These are phyloP conservation scores for Tetragonula carbonaria DNA, from an alignment of 2,888 invertebrate genomes.

Conservation along the genomic window DNA sequence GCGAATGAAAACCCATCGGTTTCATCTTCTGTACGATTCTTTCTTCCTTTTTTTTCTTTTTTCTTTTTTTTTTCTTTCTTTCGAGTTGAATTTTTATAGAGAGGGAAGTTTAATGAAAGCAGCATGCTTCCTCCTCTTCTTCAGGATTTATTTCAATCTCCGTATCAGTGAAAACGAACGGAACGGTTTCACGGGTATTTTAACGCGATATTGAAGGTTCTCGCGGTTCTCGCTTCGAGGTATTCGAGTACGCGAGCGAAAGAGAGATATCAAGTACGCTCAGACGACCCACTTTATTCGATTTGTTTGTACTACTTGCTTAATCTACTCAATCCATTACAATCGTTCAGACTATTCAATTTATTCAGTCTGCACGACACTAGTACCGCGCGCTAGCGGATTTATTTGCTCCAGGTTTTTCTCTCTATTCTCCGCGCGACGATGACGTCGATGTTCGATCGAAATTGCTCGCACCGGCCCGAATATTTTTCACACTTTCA, in stretches of 20 bases:
- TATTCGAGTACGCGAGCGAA: constrained; percentile 22
- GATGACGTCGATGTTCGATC: not conserved
- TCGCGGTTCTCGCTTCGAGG: constrained; percentile 33
- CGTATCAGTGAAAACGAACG: not conserved
- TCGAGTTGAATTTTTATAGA: not conserved
- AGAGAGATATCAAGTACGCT: constrained; percentile 45
- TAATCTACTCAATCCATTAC: constrained; percentile 58
- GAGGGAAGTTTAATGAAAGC: not conserved
- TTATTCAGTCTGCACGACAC: constrained; percentile 24
- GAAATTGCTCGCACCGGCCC: not conserved
- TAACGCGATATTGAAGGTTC: constrained; percentile 38
- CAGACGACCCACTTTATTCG: constrained; percentile 58
- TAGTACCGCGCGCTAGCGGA: constrained; percentile 8
- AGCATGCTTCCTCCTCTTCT: not conserved
- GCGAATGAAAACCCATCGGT: not conserved
- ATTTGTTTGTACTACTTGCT: constrained; percentile 58
- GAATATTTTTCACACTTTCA: not conserved
- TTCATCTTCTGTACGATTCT: not conserved
- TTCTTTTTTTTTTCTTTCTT: no score
- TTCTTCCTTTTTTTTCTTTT: no score
- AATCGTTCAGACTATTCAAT: constrained; percentile 55
- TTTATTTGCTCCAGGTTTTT: constrained; percentile 5
- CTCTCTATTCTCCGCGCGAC: not conserved
- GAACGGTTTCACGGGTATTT: constrained; percentile 26
- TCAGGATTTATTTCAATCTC: not conserved